Percentiles rank a stretch among this genome's conserved stretches.
These are phyloP conservation scores for Oscheius myriophilus DNA, from an alignment of 2,888 invertebrate genomes.

Conservation along the genomic window DNA sequence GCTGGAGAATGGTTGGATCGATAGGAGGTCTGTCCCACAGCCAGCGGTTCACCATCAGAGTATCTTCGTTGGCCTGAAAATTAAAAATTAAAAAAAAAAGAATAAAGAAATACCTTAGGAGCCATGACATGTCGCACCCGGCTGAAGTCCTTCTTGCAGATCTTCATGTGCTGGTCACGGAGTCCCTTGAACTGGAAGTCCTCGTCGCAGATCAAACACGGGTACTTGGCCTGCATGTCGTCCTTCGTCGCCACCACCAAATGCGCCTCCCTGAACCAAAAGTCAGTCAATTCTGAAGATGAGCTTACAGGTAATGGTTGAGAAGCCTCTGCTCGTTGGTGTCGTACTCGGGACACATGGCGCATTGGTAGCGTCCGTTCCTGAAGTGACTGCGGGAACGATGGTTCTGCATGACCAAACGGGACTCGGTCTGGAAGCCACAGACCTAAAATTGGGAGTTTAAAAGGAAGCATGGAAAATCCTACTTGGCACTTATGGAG, in stretches of 20 bases:
- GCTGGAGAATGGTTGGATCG: slow-evolving; percentile 64
- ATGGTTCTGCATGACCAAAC: slow-evolving; percentile 55
- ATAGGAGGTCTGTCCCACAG: slow-evolving; percentile 67
- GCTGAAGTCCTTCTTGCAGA: slow-evolving; percentile 64
- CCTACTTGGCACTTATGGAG: slow-evolving; percentile 48
- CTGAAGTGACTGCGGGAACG: slow-evolving; percentile 58
- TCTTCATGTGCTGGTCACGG: slow-evolving; percentile 53
- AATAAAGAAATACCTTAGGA: slow-evolving; percentile 33
- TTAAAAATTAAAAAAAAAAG: background rate
- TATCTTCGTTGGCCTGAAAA: slow-evolving; percentile 49
- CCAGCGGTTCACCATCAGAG: slow-evolving; percentile 62
- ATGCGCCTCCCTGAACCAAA: slow-evolving; percentile 57
- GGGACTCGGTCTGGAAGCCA: slow-evolving; percentile 65
- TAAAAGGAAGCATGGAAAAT: background rate
- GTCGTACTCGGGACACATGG: slow-evolving; percentile 65
- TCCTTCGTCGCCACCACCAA: slow-evolving; percentile 55
- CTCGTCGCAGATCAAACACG: slow-evolving; percentile 67
- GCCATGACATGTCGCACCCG: slow-evolving; percentile 52
- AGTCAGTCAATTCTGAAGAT: background rate
- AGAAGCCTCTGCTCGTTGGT: slow-evolving; percentile 65
- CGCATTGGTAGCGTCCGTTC: slow-evolving; percentile 60
- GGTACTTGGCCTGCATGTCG: slow-evolving; percentile 61
- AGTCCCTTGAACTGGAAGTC: slow-evolving; percentile 66
- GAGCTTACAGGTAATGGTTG: slow-evolving; percentile 62
- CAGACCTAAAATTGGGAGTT: slow-evolving; percentile 51